Evolutionary conservation across 2,113 vertebrate species (phyloP), one percentile per base, ranked within the genome.

Genomic region (Esox niger): DNA sequence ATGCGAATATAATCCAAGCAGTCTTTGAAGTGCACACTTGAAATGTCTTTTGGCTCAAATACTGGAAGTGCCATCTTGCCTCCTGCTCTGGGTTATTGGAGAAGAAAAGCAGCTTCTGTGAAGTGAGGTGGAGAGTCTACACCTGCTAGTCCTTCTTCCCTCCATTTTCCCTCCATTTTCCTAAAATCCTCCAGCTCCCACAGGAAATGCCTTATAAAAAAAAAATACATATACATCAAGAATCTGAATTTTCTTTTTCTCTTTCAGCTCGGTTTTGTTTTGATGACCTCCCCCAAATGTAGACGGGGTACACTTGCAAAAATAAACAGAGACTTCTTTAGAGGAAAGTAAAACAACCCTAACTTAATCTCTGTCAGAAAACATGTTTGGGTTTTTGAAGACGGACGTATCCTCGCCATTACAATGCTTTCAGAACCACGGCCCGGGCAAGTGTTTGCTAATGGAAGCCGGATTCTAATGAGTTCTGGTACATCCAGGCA

Each of bases 11-110:
- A 91, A 92, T 92, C 91, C 89, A 65, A 80, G 61, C 84, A 43
- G 74, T 76, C 89, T 92, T 91, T 92, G 90, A 92, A 91, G 90
- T 90, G 79, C 87, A 79, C 86, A 82, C 90, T 91, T 80, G 79
- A 89, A 90, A 88, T 86, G 85, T 89, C 84, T 88, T 89, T 88
- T 88, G 90, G 90, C 88, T 86, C 72, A 66, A 80, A 73, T 63
- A 76, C 79, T 64, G 83, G 71, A 82, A 87, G 89, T 83, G 83
- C 75, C 85, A 80, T 86, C 85, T 86, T 84, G 82, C 75, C 85
- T 84, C 82, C 75, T 83, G 87, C 88, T 85, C 72, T 77, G 86
- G 88, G 85, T 87, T 87, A 81, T 87, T 89, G 88, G 87, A 88
- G 86, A 80, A 83, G 70, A 81, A 85, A 84, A 79, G 81, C 77